Evolutionary conservation across 2,888 invertebrate species (phyloP).

Genomic region (Polydrusus pterygomalis): DNA sequence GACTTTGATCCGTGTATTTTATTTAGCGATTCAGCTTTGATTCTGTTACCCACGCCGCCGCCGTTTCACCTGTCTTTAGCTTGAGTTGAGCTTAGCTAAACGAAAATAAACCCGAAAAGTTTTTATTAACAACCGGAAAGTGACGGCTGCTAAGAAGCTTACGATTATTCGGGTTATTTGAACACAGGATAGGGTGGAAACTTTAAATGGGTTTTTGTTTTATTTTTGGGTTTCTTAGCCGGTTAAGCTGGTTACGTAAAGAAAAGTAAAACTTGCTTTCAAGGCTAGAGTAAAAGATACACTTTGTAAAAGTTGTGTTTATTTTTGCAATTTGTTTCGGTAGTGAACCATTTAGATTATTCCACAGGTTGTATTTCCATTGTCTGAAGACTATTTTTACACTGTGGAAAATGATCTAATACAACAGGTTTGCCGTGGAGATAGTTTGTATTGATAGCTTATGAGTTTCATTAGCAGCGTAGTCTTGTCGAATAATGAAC

Average conservation of each 20-base stretch:
- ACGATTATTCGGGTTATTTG: conserved; percentile 30
- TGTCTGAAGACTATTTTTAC: no score
- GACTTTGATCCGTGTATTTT: not conserved
- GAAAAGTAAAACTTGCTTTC: not conserved
- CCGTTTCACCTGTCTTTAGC: not conserved
- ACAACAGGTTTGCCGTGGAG: no score
- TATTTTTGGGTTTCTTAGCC: conserved; percentile 13
- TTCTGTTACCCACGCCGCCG: no score
- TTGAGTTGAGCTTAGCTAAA: conserved; percentile 1
- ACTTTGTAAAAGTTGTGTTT: no score
- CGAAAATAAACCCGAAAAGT: conserved; percentile 6
- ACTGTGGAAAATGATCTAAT: no score
- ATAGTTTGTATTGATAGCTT: no score
- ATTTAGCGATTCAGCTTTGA: not conserved
- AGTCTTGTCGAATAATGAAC: no score
- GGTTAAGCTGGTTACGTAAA: not conserved
- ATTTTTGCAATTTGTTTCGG: no score
- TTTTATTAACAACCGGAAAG: conserved; percentile 21
- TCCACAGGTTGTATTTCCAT: no score
- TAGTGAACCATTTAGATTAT: no score
- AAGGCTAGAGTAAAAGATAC: not conserved
- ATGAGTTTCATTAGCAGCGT: no score
- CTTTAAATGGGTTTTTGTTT: conserved; percentile 17
- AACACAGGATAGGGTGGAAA: conserved; percentile 10
- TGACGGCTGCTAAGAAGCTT: conserved; percentile 19